Base-by-base conservation (phyloP, 2,888 invertebrate genomes). In the Entomobrya multifasciata region DNA sequence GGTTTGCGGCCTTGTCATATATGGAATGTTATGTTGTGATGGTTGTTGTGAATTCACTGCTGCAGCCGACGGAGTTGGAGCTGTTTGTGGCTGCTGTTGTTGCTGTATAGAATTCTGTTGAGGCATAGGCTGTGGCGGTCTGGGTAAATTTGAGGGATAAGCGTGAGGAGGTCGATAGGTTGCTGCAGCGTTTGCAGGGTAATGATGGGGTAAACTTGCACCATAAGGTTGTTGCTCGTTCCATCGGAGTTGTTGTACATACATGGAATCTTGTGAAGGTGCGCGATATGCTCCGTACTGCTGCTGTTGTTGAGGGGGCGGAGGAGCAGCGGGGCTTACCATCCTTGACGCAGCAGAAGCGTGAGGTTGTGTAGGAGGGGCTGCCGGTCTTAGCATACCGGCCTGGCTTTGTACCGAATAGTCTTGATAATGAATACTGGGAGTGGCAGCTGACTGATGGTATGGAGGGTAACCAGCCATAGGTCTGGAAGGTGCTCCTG, bases 91-190 rank as follows among this genome's bases (percentile, higher is more conserved):
- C 60, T 93, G 93, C 89, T 93, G 92, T 92, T 94, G 92, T 92
- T 94, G 94, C 92, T 93, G 92, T 93, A 94, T 90, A 93, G 93
- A 92, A 93, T 93, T 90, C 87, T 81, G 91, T 88, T 89, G 91
- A 8, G 87, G 88, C 30, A 79, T 67, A 11, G 88, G 90, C 67
- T 90, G 90, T 1, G 91, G 91, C 0, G 90, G 91, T 74, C 90
- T 72, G 10, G 90, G 89, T 13, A 91, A 78, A 80, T 88, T 90
- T 57, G 91, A 89, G 44, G 90, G 90, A 86, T 90, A 90, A 87
- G 89, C 90, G 85, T 90, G 90, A 60, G 91, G 90, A 76, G 90
- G 90, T 70, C 91, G 87, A 78, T 91, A 91, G 13, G 86, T 87
- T 17, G 88, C 87, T 11, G 90, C 88, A 47, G 91, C 88, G 84